These are phyloP conservation scores for Penaeus chinensis DNA, from an alignment of 1,140 invertebrate species.

Conservation along the genomic window DNA sequence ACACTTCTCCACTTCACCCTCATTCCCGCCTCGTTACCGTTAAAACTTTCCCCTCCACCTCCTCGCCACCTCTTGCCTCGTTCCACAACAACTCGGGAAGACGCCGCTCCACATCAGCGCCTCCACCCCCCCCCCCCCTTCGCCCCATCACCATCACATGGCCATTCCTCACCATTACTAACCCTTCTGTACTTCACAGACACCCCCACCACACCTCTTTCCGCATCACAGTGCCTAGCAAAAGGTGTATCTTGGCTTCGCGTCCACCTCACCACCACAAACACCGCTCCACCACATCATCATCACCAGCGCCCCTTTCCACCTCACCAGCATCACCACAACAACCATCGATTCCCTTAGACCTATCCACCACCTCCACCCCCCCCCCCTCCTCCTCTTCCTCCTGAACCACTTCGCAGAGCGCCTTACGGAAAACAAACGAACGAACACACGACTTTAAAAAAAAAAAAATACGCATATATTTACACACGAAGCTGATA, in stretches of 20 bases:
- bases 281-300: not conserved
- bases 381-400: not conserved
- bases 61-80: too few relatives aligned
- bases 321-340: conserved; percentile 18
- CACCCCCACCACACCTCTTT: conserved; percentile 16
- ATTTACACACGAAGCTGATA: not conserved
- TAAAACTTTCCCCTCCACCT: too few relatives aligned
- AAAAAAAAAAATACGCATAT: not conserved
- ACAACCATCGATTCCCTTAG: not conserved
- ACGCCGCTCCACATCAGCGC: not conserved
- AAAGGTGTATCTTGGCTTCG: not conserved
- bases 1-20: too few relatives aligned
- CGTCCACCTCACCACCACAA: not conserved
- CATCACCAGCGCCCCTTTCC: not conserved
- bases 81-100: too few relatives aligned
- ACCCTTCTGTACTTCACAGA: conserved; percentile 13
- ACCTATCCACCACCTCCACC: not conserved
- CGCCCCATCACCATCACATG: conserved; percentile 25
- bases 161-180: not conserved
- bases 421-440: too few relatives aligned
- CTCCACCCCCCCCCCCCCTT: not conserved
- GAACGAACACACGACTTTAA: not conserved
- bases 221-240: not conserved
- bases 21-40: too few relatives aligned
- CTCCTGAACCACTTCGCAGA: too few relatives aligned